Conservation (phyloP, 1,140 invertebrate species). For the Papilio machaon region DNA sequence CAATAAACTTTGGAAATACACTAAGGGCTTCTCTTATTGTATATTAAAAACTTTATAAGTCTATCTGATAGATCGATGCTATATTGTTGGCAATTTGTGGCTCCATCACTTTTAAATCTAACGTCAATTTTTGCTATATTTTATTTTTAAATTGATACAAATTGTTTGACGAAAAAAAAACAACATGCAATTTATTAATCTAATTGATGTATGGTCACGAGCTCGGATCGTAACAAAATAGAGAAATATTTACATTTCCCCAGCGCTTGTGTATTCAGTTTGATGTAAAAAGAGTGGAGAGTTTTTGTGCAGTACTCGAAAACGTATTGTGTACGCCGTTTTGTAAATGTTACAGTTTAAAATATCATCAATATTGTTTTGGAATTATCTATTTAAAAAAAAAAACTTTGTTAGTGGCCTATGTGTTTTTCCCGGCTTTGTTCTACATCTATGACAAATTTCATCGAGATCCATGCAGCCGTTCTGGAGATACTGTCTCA, state of each 20-base stretch:
- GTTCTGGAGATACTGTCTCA: no score
- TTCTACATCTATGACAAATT: no score
- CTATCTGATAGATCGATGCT: neutral
- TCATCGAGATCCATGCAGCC: no score
- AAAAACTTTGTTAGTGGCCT: no score
- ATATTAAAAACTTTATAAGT: neutral
- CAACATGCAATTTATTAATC: constrained; percentile 7
- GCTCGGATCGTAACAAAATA: neutral
- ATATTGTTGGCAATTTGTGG: neutral
- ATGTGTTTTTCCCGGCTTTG: no score
- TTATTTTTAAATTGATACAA: constrained; percentile 2
- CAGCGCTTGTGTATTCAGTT: neutral
- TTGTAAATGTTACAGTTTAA: neutral
- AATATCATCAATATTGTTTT: neutral
- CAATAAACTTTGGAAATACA: no score
- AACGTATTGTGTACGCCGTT: neutral
- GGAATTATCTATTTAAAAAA: neutral
- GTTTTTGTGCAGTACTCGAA: neutral
- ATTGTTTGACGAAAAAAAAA: constrained; percentile 7
- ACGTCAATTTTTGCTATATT: neutral
- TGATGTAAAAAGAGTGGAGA: neutral
- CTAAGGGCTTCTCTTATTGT: no score
- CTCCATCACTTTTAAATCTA: neutral
- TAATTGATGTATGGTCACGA: constrained; percentile 11
- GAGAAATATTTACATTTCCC: neutral